Evolutionary conservation across 2,797 vertebrate genomes (phyloP), one percentile per base, ranked within the genome.

Genomic region (Molossus alvarezi): DNA sequence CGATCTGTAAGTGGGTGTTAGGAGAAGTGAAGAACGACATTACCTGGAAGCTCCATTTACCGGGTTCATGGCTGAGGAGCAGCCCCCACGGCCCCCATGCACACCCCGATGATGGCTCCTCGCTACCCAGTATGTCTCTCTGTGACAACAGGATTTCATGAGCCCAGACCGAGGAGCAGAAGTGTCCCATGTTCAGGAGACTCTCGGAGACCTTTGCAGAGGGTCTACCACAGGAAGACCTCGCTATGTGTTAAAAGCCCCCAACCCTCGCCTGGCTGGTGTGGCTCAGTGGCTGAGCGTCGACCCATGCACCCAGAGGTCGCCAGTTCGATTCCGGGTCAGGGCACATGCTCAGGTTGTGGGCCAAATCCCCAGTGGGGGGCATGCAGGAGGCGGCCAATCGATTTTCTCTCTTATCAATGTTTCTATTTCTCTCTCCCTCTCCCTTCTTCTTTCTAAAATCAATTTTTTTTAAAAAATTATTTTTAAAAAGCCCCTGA

Each of bases 11-110:
- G 92, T 20, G 41, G 60, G 45, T 53, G 71, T 37, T 91, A 14
- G 82, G 41, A 51, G 87, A 96, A 94, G 92, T 71, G 51, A 80
- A 88, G 80, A 48, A 55, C 33, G 93, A 18, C 65, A 69, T 69
- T 64, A 94, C 45, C 93, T 73, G 51, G n/a, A 83, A 65, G 73
- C 57, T 76, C 64, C 45, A 67, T 13, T 41, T 27, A 9, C 18
- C 5, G 90, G 55, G n/a, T 71, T 82, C 37, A 55, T 76, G 81
- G 55, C 86, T n/a, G 5, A 88, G 69, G 58, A 21, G 27, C 18
- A 15, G 73, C 13, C 14, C n/a, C 27, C 6, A 8, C 5, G 20
- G 51, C 58, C 11, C 27, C 48, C 15, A 4, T 0, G 5, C 23
- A 23, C 8, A 17, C 5, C 5, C 29, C 29, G 55, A 0, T 14